phyloP scores from a whole-genome alignment of 2,888 invertebrate species.

The Julus scandinavius region DNA sequence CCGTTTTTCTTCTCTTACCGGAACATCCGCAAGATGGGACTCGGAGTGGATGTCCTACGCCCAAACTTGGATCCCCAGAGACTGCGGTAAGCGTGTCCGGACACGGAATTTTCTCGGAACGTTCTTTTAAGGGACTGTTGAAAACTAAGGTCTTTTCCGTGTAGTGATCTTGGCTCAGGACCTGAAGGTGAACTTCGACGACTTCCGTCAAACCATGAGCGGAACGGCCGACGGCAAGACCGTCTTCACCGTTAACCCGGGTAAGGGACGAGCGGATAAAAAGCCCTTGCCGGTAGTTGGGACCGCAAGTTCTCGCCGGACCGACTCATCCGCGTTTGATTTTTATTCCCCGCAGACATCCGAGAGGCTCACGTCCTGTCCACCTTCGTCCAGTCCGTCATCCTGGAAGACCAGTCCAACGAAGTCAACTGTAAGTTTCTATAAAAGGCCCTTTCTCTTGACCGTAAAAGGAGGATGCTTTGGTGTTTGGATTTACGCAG shows the following conservation, averaged over 20 bases:
- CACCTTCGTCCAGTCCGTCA: slow-evolving; percentile 44
- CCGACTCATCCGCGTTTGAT: neutral
- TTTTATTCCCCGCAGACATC: slow-evolving; percentile 20
- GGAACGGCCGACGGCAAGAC: slow-evolving; percentile 58
- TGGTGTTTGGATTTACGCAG: too few species aligned
- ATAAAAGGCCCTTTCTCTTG: too few species aligned
- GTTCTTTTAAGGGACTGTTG: neutral
- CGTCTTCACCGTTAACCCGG: slow-evolving; percentile 59
- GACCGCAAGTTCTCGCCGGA: too few species aligned
- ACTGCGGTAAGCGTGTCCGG: slow-evolving; percentile 46
- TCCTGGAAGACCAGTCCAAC: slow-evolving; percentile 1
- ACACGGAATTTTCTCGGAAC: neutral
- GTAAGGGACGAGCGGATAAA: slow-evolving; percentile 39
- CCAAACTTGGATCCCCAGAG: slow-evolving; percentile 45
- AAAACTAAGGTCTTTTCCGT: slow-evolving; percentile 25
- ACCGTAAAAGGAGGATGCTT: too few species aligned
- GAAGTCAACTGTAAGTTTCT: slow-evolving; percentile 47
- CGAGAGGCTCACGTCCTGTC: slow-evolving; percentile 52
- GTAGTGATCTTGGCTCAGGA: slow-evolving; percentile 54
- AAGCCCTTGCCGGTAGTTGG: too few species aligned
- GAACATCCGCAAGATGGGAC: slow-evolving; percentile 2
- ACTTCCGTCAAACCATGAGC: slow-evolving; percentile 57
- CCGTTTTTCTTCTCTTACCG: neutral
- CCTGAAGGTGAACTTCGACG: slow-evolving; percentile 57
- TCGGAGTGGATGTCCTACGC: slow-evolving; percentile 7